Evolutionary conservation across 2,113 vertebrate species (phyloP), one percentile per base, ranked within the genome.

Genomic region (Nothocercus julius): DNA sequence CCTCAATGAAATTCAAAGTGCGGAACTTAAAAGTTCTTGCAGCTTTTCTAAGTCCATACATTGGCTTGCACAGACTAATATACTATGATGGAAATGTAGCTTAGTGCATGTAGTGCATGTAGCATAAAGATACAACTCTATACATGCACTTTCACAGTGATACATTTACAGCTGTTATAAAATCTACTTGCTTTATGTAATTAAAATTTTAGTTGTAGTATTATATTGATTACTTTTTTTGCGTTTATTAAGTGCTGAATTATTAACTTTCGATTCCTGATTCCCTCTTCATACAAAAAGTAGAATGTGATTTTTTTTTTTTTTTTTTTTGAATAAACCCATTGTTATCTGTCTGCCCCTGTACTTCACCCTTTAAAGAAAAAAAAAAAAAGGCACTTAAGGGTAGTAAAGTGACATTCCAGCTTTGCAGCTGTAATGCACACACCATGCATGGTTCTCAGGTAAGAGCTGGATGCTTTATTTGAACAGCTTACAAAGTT

Each of bases 11-110:
- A 16, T 38, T 13, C 18, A 14, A 84, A 53, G 45, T 14, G 44
- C 14, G 1, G 11, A 27, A 70, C 54, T 83, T 18, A 24, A 34
- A 34, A 16, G 25, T 47, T 69, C 18, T 67, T 9, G 20, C 0
- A 1, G 15, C 32, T 42, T 8, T 2, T 34, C 17, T 9, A 6
- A 61, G 45, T 7, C 64, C 38, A 0, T 13, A 13, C 2, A 1
- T 28, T 28, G 66, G 14, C 83, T 70, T 81, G 27, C 45, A 11
- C 64, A 2, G 28, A 0, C 28, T 24, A 7, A 1, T 28, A 1
- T 5, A 2, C 22, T 44, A 68, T 28, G 87, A 0, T 67, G 85
- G 51, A 28, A 72, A 8, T 18, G 58, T 15, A n/a, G 80, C 75
- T 67, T 11, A 2, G 66, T 5, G 69, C 74, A 1, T 2, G 24